These are phyloP conservation scores for Climacteris rufus DNA, from an alignment of 2,113 vertebrate genomes.

Conservation along the genomic window DNA sequence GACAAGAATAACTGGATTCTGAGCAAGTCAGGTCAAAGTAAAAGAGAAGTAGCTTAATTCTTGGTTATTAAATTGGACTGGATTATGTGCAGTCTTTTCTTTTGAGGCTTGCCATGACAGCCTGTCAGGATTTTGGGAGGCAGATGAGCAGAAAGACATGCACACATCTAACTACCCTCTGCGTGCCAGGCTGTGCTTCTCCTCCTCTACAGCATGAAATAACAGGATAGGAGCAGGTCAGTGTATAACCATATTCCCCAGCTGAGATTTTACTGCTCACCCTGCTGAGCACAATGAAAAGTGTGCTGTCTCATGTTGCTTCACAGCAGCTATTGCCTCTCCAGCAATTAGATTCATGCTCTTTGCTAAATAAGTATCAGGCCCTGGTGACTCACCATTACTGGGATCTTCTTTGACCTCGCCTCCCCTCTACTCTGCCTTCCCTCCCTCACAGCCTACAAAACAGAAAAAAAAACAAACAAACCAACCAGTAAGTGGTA, in stretches of 20 bases:
- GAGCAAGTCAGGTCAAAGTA: not conserved
- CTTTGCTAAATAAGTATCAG: conserved; percentile 30
- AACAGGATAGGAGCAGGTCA: not conserved
- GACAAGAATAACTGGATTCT: not conserved
- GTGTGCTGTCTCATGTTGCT: not conserved
- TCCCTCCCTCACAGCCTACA: not conserved
- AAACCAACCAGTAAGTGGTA: not conserved
- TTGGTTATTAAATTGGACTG: not conserved
- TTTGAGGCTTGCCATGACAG: not conserved
- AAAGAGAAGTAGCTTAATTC: not conserved
- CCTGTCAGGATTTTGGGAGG: not conserved
- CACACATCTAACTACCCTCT: not conserved
- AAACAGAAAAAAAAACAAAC: not conserved
- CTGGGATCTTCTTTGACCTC: not conserved
- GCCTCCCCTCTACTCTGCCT: not conserved
- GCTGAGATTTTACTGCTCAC: not conserved
- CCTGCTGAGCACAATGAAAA: conserved; percentile 12
- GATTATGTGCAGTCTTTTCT: not conserved
- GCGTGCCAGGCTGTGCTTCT: not conserved
- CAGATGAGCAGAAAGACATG: not conserved
- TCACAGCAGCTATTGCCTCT: conserved; percentile 3
- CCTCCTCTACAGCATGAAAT: not conserved
- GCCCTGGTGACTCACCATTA: not conserved
- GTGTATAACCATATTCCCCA: not conserved
- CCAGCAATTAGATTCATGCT: not conserved